These are phyloP conservation scores for Trachemys scripta DNA, from an alignment of 2,113 vertebrate genomes.

Conservation along the genomic window DNA sequence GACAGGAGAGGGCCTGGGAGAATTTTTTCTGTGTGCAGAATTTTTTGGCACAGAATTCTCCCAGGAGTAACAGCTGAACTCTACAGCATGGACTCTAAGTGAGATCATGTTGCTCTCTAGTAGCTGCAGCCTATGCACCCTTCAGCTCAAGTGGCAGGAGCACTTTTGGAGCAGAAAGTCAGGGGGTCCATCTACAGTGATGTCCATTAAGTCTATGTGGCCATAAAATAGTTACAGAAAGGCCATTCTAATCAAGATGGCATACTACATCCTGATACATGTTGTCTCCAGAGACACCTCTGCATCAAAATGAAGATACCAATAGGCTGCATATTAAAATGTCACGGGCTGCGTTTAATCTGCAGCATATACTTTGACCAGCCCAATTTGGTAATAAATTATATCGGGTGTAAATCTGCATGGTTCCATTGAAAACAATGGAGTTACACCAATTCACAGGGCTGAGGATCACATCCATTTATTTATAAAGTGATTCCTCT, in stretches of 20 bases:
- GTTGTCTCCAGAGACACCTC: background rate
- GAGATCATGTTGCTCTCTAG: slow-evolving; percentile 51
- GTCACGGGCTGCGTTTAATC: background rate
- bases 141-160: rapidly evolving
- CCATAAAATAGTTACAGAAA: background rate
- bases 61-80: background rate
- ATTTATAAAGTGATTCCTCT: background rate
- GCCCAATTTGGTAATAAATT: background rate
- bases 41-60: too few species aligned
- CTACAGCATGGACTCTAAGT: background rate
- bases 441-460: background rate
- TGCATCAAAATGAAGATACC: background rate
- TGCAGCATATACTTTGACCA: background rate
- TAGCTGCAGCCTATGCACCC: background rate
- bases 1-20: too few species aligned
- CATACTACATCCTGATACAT: background rate
- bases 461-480: background rate
- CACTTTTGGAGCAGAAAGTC: background rate
- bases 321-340: background rate
- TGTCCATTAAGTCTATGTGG: background rate
- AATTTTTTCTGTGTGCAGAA: too few species aligned
- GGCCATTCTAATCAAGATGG: background rate
- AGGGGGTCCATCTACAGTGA: background rate
- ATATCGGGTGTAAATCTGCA: background rate
- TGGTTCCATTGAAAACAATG: background rate